Base-by-base conservation (phyloP, 2,113 vertebrate species). In the Empidonax traillii region DNA sequence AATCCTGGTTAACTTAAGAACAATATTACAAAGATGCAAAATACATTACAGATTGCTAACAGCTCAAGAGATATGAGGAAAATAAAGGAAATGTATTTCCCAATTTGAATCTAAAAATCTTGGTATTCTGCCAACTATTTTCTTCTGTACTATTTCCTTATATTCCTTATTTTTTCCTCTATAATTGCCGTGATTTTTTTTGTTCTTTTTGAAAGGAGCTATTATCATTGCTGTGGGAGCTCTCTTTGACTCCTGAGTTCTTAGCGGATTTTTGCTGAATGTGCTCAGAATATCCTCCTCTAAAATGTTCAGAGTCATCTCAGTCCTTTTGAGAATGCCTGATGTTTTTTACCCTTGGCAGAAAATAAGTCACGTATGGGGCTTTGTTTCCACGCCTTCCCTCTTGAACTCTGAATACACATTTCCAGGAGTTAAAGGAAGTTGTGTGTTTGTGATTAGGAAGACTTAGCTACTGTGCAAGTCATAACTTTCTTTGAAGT, bases 301-400 rank as follows among this genome's bases (percentile, higher is more conserved):
- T 47, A 63, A 75, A 89, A 74, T n/a, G 8, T 53, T 83, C 53
- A 16, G 24, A 69, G 67, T 85, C 30, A 53, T 79, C 37, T 51
- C 62, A 55, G 41, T 21, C 59, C 22, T 68, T 78, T 44, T 49
- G 37, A 59, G 33, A 84, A 56, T 23, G 77, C 43, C 23, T 83
- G 33, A 28, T 65, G 24, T 1, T 71, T 81, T 84, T 84, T 91
- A 31, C 21, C 41, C n/a, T 53, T 73, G 66, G 19, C 69, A 89
- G 62, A 92, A 85, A 85, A 53, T 12, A 62, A 71, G 9, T 79
- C 2, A 12, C 5, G 3, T 51, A 22, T 33, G 20, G 8, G 12
- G 5, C 33, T 61, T 49, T 3, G 1, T 74, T 14, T 68, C 6
- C 5, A 16, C 2, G 2, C 33, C 9, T 4, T 24, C 19, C 8